Base-by-base conservation (phyloP, 2,797 vertebrate species). In the Orientallactaga sibirica region DNA sequence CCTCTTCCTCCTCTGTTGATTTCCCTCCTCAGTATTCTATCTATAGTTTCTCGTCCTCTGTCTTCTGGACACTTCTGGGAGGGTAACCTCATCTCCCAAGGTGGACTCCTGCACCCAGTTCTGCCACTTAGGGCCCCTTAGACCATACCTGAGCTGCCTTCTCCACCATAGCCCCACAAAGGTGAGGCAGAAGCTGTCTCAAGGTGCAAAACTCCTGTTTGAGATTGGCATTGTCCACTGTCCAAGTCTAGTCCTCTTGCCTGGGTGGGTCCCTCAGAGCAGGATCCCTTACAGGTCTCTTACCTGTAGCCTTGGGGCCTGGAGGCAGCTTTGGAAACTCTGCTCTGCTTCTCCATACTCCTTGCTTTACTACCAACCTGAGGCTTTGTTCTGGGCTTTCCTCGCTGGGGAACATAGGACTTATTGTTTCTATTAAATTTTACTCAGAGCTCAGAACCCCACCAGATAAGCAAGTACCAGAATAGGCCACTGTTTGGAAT, bases 11-110 rank as follows among this genome's bases (percentile, higher is more conserved):
- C 6, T 74, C 18, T 70, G 25, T 43, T 82, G 66, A 81, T 33
- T 27, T 29, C 4, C 43, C 27, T 29, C 81, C 22, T 92, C 37
- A 18, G 0, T 18, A 33, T 14, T 87, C 90, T 37, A 16, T 66
- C 18, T 33, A 52, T 10, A 71, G 86, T 70, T 88, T 82, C 62
- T 88, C 71, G 79, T 91, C 66, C 58, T 91, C 62, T 94, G 68
- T 25, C 37, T 27, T 25, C 37, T 24, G 9, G 83, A 64, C 58
- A 79, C 37, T 33, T 90, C 5, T 73, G 16, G n/a, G 58, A 81
- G 7, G 52, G 25, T 58, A 33, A 64, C 55, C 66, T 64, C 19
- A 29, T 48, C 37, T 90, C 61, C 70, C 79, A 66, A 43, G 64
- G 55, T 74, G 41, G 14, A 25, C 52, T 52, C 12, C 24, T 9